Evolutionary conservation across 2,113 vertebrate genomes (phyloP).

Genomic region (Gasterosteus nipponicus): DNA sequence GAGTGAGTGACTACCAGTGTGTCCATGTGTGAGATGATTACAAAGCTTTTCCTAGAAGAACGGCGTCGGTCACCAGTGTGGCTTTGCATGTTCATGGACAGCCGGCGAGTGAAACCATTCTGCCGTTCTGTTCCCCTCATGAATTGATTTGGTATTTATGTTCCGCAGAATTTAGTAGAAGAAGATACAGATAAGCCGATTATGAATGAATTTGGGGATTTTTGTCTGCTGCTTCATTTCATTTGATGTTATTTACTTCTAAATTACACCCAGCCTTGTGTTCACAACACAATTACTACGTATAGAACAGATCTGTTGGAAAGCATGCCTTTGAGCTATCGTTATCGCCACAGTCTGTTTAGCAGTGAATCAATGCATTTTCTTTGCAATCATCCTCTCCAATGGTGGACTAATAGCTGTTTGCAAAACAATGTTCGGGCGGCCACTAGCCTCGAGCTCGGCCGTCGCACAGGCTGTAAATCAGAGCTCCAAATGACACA

Average conservation of each 20-base stretch:
- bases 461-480: constrained; percentile 37
- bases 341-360: constrained; percentile 12
- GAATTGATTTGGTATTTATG: constrained; percentile 35
- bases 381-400: constrained; percentile 19
- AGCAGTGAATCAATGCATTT: constrained; percentile 26
- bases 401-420: constrained; percentile 13
- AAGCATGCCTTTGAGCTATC: not conserved
- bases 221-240: not conserved
- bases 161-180: constrained; percentile 19
- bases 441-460: constrained; percentile 15
- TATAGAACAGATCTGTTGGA: not conserved
- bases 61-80: constrained; percentile 40
- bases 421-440: constrained; percentile 25
- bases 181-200: not conserved
- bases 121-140: constrained; percentile 32
- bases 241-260: not conserved
- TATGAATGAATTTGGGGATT: not conserved
- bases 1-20: constrained; percentile 45
- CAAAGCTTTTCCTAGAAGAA: constrained; percentile 62
- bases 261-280: not conserved
- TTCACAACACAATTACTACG: not conserved
- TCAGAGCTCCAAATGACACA: constrained; percentile 30
- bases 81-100: constrained; percentile 60
- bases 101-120: constrained; percentile 58
- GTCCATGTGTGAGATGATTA: constrained; percentile 52